Percentiles rank a stretch among this genome's conserved stretches.
These are phyloP conservation scores for Pinctada fucata DNA, from an alignment of 2,888 invertebrate species.

Conservation along the genomic window DNA sequence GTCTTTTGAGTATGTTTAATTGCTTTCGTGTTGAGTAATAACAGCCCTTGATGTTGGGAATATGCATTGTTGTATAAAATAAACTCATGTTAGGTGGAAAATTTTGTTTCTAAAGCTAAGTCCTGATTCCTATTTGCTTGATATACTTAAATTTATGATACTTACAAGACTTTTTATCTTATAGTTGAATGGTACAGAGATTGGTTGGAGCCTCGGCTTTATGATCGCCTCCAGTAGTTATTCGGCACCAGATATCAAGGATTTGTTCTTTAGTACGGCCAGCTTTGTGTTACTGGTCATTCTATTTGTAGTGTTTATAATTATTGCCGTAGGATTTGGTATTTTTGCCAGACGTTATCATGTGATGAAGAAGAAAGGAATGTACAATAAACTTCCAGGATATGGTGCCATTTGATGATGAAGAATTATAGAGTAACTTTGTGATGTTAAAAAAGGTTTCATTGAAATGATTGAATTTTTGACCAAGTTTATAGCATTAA, in stretches of 20 bases:
- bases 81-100: too few relatives aligned
- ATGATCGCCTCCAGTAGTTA: constrained; percentile 78
- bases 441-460: too few relatives aligned
- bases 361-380: constrained; percentile 35
- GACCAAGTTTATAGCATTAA: too few relatives aligned
- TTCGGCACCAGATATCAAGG: constrained; percentile 67
- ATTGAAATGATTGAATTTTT: too few relatives aligned
- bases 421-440: too few relatives aligned
- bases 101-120: too few relatives aligned
- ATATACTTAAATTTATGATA: too few relatives aligned
- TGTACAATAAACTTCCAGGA: constrained; percentile 46
- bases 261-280: constrained; percentile 44
- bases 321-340: constrained; percentile 64
- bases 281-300: constrained; percentile 62
- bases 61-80: too few relatives aligned
- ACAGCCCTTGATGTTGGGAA: too few relatives aligned
- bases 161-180: constrained; percentile 19
- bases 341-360: constrained; percentile 54
- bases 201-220: constrained; percentile 79
- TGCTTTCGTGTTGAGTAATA: too few relatives aligned
- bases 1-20: too few relatives aligned
- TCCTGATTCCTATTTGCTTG: too few relatives aligned
- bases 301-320: constrained; percentile 66
- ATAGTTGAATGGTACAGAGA: constrained; percentile 73
- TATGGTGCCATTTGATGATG: constrained; percentile 54